Evolutionary conservation across 2,888 invertebrate genomes (phyloP), one percentile per base, ranked within the genome.

Genomic region (Thyatira batis): DNA sequence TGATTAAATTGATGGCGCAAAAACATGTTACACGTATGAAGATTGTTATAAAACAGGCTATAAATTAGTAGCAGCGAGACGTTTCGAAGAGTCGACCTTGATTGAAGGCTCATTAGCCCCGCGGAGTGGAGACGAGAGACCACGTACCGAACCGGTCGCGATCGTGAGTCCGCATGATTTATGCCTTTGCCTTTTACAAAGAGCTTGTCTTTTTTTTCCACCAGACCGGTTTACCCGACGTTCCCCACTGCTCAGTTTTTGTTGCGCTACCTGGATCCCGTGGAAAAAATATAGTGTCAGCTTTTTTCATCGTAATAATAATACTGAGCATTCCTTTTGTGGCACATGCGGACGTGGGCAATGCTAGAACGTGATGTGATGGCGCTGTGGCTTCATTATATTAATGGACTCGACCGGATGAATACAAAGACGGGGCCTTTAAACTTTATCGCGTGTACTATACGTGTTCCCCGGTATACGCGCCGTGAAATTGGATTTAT

Each of bases 311-410:
- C 66, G 80, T 86, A 88, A 85, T 90, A 92, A 91, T 90, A 92
- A 92, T 91, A 90, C 74, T 78, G 80, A 84, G 77, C 88, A 89
- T 90, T 89, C 89, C 89, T 87, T 88, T 86, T 86, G 85, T 85
- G 82, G 86, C 82, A 75, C 85, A 89, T 79, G 87, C 89, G 89
- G 89, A 88, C 89, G 86, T 87, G 84, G 84, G 77, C 75, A 77
- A 71, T 76, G 75, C 73, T 76, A 76, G 74, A 76, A 89, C 89
- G 89, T 91, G 90, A 89, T 81, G 81, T 75, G 87, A 80, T 78
- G 80, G 79, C 81, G 80, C 78, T 85, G 89, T 85, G 81, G 87
- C 85, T 88, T 87, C 87, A 89, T 91, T 90, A 88, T 85, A 87
- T 89, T 91, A 89, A 90, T 91, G 89, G 85, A 83, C 79, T 80